These are phyloP conservation scores for Abrostola tripartita DNA, from an alignment of 2,888 invertebrate genomes.

Conservation along the genomic window DNA sequence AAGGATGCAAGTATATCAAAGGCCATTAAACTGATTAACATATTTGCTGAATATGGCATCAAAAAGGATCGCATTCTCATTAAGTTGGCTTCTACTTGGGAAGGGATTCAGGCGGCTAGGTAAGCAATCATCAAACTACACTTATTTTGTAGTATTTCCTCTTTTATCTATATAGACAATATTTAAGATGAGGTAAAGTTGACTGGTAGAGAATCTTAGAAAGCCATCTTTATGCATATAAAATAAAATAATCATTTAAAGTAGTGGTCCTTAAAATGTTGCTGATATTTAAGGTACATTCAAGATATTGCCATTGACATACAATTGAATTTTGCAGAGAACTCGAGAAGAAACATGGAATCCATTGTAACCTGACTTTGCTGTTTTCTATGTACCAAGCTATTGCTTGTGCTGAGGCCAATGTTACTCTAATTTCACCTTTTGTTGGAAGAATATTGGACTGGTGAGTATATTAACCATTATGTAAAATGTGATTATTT, in stretches of 20 bases:
- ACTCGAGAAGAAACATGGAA: constrained; percentile 96
- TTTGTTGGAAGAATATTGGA: constrained; percentile 99
- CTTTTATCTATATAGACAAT: background rate
- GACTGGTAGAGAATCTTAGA: background rate
- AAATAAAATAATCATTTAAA: background rate
- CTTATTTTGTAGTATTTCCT: background rate
- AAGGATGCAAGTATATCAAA: constrained; percentile 96
- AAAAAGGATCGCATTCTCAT: constrained; percentile 97
- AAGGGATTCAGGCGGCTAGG: constrained; percentile 99
- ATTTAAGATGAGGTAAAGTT: background rate
- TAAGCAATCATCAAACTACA: constrained; percentile 73
- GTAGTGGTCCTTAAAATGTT: no score
- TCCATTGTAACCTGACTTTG: constrained; percentile 99
- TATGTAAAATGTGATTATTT: background rate
- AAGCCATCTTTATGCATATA: background rate
- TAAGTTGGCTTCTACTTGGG: constrained; percentile 99
- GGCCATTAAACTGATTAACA: constrained; percentile 94
- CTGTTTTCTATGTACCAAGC: constrained; percentile 99
- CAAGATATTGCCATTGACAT: no score
- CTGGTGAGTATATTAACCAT: constrained; percentile 89
- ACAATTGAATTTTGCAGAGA: constrained; percentile 87
- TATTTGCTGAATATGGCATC: constrained; percentile 97
- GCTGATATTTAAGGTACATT: no score
- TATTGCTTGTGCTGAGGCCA: constrained; percentile 99
- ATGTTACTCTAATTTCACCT: constrained; percentile 99